These are phyloP conservation scores for Clunio marinus DNA, from an alignment of 2,888 invertebrate species.

Conservation along the genomic window DNA sequence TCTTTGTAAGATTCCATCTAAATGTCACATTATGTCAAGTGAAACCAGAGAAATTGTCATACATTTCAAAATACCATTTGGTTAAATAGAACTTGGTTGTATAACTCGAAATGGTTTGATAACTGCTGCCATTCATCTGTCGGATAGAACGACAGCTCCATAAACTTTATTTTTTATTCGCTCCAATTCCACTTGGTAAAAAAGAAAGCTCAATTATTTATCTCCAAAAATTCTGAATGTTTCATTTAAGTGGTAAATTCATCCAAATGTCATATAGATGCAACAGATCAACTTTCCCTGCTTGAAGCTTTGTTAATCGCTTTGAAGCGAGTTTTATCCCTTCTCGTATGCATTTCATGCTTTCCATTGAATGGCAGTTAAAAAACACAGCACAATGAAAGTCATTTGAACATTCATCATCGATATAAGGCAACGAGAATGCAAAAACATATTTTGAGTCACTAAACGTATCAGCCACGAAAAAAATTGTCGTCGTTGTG, in stretches of 20 bases:
- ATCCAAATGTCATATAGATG: not conserved
- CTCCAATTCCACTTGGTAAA: too few relatives aligned
- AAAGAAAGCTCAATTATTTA: too few relatives aligned
- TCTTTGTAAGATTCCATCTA: conserved; percentile 4
- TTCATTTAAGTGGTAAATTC: too few relatives aligned
- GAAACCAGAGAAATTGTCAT: not conserved
- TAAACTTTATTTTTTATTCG: too few relatives aligned
- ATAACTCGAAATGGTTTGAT: not conserved
- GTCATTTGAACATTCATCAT: not conserved
- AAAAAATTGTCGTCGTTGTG: not conserved
- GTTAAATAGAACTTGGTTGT: not conserved
- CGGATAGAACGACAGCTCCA: too few relatives aligned
- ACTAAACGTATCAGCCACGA: not conserved
- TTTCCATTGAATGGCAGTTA: not conserved
- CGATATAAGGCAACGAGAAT: not conserved
- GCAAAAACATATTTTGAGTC: not conserved
- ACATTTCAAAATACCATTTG: not conserved
- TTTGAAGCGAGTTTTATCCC: not conserved
- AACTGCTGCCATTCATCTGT: too few relatives aligned
- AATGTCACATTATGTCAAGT: conserved; percentile 34
- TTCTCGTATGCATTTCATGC: not conserved
- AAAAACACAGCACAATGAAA: not conserved
- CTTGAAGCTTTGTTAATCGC: conserved; percentile 10
- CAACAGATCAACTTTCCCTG: conserved; percentile 15
- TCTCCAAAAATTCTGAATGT: not conserved